phyloP scores from a whole-genome alignment of 2,797 vertebrate genomes.

The Hyperoplus lanceolatus region DNA sequence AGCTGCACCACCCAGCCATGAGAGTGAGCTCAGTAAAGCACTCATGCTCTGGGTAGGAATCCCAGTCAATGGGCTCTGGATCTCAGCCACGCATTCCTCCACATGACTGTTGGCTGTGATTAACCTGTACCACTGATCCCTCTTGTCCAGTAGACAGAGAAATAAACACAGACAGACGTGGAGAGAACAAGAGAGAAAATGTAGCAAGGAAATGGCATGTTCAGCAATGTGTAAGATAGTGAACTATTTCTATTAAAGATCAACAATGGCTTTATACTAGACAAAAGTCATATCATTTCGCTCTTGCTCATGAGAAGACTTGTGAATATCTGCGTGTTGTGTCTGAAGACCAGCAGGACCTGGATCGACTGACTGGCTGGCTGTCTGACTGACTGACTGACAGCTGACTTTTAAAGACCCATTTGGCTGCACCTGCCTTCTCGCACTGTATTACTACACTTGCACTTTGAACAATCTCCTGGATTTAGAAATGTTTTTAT shows the following conservation, averaged over 20 bases:
- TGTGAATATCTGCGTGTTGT: constrained; percentile 27
- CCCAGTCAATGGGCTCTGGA: constrained; percentile 55
- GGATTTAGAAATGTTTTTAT: constrained; percentile 32
- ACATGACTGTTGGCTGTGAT: constrained; percentile 58
- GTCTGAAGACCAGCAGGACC: constrained; percentile 46
- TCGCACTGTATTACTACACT: constrained; percentile 33
- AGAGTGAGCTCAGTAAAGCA: constrained; percentile 50
- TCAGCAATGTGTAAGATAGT: neutral
- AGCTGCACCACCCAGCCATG: constrained; percentile 63
- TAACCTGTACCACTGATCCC: constrained; percentile 52
- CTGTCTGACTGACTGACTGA: constrained; percentile 42
- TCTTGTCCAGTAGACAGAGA: constrained; percentile 45
- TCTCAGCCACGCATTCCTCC: constrained; percentile 65
- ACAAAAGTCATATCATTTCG: neutral
- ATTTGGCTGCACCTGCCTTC: constrained; percentile 56
- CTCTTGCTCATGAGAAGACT: constrained; percentile 22
- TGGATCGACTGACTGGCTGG: constrained; percentile 45
- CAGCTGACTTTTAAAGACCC: constrained; percentile 56
- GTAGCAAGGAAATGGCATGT: constrained; percentile 23
- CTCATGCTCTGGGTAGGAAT: constrained; percentile 41
- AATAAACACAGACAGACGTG: constrained; percentile 44
- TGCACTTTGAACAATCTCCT: constrained; percentile 29
- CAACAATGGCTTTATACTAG: neutral
- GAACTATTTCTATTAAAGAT: constrained; percentile 9
- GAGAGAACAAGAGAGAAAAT: constrained; percentile 19